These are phyloP conservation scores for Eira barbara DNA, from an alignment of 2,113 vertebrate genomes.

Conservation along the genomic window DNA sequence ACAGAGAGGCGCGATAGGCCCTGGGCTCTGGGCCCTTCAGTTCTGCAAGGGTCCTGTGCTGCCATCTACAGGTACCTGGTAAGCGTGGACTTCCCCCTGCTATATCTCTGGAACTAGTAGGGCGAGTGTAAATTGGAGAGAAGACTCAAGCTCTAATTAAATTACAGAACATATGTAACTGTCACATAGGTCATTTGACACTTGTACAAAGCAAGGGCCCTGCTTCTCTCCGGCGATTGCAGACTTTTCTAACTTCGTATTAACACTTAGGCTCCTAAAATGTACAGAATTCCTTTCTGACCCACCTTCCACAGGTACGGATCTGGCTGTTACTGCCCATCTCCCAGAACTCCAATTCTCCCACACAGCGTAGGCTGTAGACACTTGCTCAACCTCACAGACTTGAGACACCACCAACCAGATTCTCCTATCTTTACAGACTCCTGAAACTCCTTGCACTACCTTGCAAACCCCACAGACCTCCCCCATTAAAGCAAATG, in stretches of 20 bases:
- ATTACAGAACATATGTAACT: neutral
- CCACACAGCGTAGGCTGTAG: neutral
- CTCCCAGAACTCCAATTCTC: neutral
- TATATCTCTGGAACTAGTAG: neutral
- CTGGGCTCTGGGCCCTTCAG: neutral
- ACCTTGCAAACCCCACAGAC: neutral
- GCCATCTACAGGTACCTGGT: conserved; percentile 54
- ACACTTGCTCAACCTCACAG: neutral
- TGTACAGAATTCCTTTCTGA: neutral
- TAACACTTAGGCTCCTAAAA: neutral
- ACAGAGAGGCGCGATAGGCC: neutral
- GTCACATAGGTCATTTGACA: neutral
- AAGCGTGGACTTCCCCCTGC: neutral
- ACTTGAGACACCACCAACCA: neutral
- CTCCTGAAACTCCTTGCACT: neutral
- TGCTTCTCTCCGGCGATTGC: neutral
- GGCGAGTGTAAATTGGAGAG: neutral
- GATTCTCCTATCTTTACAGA: neutral
- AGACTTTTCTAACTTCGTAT: neutral
- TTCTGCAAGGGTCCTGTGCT: conserved; percentile 40
- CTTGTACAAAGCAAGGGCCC: neutral
- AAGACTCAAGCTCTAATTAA: neutral
- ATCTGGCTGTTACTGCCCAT: neutral
- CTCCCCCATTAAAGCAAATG: neutral
- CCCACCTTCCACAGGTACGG: neutral